Evolutionary conservation across 2,113 vertebrate species (phyloP).

Genomic region (Vireo altiloquus): DNA sequence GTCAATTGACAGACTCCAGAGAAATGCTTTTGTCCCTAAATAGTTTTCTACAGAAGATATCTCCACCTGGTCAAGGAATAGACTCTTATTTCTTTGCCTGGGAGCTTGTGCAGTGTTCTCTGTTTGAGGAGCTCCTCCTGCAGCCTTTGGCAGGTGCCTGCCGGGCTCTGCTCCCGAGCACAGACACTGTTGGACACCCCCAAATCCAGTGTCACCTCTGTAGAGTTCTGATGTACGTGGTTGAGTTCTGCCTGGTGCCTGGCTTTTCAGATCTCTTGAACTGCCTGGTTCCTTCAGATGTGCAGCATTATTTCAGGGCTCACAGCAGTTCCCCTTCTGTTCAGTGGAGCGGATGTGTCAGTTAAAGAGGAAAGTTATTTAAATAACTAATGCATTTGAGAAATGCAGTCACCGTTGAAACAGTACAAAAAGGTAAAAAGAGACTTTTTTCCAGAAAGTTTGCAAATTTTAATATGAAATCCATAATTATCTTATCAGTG

Average conservation of each 20-base stretch:
- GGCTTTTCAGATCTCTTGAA: background rate
- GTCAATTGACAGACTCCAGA: background rate
- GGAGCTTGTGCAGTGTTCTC: background rate
- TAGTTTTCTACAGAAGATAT: background rate
- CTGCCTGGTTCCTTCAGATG: background rate
- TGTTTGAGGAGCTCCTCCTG: background rate
- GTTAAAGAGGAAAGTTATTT: background rate
- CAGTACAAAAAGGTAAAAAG: background rate
- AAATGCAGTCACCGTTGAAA: background rate
- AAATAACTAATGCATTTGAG: background rate
- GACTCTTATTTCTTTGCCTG: background rate
- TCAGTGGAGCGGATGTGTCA: background rate
- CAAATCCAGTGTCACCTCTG: rapidly evolving
- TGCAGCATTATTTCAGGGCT: background rate
- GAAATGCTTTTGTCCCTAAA: background rate
- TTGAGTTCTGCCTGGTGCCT: rapidly evolving
- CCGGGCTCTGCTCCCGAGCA: rapidly evolving
- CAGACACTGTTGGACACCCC: background rate
- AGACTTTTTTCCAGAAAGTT: background rate
- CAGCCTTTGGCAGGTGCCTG: background rate
- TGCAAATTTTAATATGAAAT: background rate
- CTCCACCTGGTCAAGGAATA: background rate
- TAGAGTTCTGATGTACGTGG: background rate
- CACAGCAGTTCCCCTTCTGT: background rate
- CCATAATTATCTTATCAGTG: background rate